These are phyloP conservation scores for Sminthurides aquaticus DNA, from an alignment of 2,888 invertebrate genomes.

Conservation along the genomic window DNA sequence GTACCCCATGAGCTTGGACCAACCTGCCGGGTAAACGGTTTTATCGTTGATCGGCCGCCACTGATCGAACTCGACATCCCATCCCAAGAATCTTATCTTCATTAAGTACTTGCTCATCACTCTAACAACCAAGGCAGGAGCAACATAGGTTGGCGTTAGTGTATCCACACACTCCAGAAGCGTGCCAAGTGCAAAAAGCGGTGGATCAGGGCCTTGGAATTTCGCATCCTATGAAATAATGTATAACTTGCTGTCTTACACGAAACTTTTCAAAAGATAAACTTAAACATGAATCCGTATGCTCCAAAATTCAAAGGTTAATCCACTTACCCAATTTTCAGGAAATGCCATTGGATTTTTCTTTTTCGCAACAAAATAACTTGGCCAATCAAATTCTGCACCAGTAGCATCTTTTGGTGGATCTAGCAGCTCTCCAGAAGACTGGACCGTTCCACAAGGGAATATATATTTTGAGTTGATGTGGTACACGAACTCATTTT, in stretches of 20 bases:
- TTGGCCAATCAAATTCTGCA: too few species aligned
- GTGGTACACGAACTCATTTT: background rate
- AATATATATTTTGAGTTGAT: background rate
- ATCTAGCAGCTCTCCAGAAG: background rate
- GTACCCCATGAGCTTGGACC: background rate
- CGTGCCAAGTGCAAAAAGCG: background rate
- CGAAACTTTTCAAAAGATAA: too few species aligned
- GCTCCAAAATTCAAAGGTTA: too few species aligned
- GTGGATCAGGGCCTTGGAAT: too few species aligned
- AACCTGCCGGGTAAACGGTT: background rate
- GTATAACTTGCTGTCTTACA: too few species aligned
- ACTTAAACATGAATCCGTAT: too few species aligned
- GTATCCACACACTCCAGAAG: background rate
- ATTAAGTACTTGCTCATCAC: background rate
- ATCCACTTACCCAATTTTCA: background rate
- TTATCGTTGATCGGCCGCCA: background rate
- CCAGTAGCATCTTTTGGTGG: background rate
- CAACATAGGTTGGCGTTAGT: background rate
- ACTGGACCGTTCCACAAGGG: background rate
- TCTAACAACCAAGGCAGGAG: background rate
- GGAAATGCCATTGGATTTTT: background rate
- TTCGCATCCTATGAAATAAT: too few species aligned
- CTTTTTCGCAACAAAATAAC: too few species aligned
- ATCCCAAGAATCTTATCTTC: background rate
- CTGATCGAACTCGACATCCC: background rate